phyloP scores from a whole-genome alignment of 2,797 vertebrate species.

The Fratercula arctica region DNA sequence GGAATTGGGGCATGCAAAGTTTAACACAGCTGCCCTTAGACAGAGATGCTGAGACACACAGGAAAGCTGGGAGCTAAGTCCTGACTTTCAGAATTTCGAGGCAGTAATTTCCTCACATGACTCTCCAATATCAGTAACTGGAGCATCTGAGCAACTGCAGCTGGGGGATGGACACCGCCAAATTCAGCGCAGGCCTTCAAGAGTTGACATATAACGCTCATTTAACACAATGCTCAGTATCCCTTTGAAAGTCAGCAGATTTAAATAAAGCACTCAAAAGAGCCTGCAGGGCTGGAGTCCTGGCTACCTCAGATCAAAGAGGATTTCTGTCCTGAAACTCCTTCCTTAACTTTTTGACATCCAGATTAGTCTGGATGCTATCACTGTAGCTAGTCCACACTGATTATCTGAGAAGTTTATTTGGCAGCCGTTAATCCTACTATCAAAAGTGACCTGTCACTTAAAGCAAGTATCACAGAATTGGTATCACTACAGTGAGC shows the following conservation, averaged over 20 bases:
- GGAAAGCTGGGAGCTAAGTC: neutral
- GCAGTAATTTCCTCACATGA: neutral
- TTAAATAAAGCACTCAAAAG: neutral
- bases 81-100: neutral
- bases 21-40: neutral
- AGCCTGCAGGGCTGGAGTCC: neutral
- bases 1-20: neutral
- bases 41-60: neutral
- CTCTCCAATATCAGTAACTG: neutral
- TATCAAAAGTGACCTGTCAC: neutral
- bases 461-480: neutral
- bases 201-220: neutral
- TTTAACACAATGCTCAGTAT: neutral
- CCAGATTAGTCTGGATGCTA: neutral
- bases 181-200: neutral
- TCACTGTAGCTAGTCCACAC: neutral
- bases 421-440: neutral
- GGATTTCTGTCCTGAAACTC: neutral
- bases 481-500: accelerated
- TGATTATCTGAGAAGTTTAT: neutral
- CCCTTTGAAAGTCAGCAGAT: neutral
- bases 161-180: neutral
- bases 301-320: neutral
- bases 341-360: neutral
- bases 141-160: neutral